Evolutionary conservation across 2,113 vertebrate genomes (phyloP).

Genomic region (Glaucidium brasilianum): DNA sequence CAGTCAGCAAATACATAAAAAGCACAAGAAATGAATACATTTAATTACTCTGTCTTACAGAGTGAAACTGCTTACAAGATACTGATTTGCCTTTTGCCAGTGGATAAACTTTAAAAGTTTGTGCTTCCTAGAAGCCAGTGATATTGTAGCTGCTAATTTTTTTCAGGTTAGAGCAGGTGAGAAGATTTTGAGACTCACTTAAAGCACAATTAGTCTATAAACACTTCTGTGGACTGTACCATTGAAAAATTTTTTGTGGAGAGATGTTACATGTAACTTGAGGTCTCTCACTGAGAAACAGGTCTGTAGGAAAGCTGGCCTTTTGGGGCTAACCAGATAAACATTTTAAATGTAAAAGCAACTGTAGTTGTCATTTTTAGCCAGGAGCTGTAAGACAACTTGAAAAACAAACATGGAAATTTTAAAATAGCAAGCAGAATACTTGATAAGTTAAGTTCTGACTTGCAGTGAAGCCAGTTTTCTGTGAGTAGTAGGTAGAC

Average conservation of each 20-base stretch:
- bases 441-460: neutral
- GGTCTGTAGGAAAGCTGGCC: neutral
- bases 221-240: neutral
- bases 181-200: neutral
- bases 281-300: neutral
- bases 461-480: neutral
- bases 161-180: neutral
- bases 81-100: neutral
- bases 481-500: neutral
- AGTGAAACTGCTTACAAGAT: neutral
- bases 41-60: neutral
- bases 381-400: neutral
- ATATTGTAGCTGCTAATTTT: neutral
- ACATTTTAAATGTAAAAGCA: neutral
- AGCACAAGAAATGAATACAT: neutral
- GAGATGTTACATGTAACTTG: neutral
- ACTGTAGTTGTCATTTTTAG: neutral
- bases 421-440: neutral
- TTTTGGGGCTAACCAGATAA: neutral
- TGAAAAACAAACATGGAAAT: neutral
- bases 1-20: neutral
- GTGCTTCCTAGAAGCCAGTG: neutral
- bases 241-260: neutral
- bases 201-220: neutral
- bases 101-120: neutral